Conservation (phyloP, 2,888 invertebrate species). For the Meiosimyza platycephala region DNA sequence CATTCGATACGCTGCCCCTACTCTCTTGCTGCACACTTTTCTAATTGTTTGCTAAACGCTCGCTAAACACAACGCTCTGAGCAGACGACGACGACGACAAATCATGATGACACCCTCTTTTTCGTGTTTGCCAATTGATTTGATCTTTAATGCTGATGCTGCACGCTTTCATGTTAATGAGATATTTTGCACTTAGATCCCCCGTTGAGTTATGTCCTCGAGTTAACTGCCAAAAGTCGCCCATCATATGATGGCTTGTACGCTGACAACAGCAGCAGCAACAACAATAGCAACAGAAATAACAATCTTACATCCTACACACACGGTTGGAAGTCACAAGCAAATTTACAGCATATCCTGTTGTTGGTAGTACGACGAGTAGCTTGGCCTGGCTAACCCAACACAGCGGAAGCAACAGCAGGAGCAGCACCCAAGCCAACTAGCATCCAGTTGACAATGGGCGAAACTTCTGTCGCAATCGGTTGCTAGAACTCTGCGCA, state of each 20-base stretch:
- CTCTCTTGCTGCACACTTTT: slow-evolving; percentile 41
- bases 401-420: background rate
- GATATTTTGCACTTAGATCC: slow-evolving; percentile 44
- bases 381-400: slow-evolving; percentile 1
- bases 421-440: slow-evolving; percentile 20
- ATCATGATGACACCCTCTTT: slow-evolving; percentile 37
- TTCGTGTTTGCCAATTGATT: slow-evolving; percentile 20
- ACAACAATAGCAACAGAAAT: slow-evolving; percentile 23
- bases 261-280: slow-evolving; percentile 23
- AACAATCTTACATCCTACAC: slow-evolving; percentile 2
- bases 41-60: slow-evolving; percentile 46
- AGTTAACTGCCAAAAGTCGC: slow-evolving; percentile 49
- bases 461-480: background rate
- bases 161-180: slow-evolving; percentile 46
- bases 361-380: background rate
- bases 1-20: slow-evolving; percentile 50
- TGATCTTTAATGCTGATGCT: slow-evolving; percentile 1
- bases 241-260: slow-evolving; percentile 21
- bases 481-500: slow-evolving; percentile 3
- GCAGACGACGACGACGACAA: slow-evolving; percentile 24
- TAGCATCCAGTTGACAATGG: slow-evolving; percentile 4
- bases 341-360: no score
- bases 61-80: slow-evolving; percentile 41
- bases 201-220: slow-evolving; percentile 49
- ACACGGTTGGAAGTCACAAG: no score